phyloP scores from a whole-genome alignment of 1,140 invertebrate species.

The Sesamia nonagrioides region DNA sequence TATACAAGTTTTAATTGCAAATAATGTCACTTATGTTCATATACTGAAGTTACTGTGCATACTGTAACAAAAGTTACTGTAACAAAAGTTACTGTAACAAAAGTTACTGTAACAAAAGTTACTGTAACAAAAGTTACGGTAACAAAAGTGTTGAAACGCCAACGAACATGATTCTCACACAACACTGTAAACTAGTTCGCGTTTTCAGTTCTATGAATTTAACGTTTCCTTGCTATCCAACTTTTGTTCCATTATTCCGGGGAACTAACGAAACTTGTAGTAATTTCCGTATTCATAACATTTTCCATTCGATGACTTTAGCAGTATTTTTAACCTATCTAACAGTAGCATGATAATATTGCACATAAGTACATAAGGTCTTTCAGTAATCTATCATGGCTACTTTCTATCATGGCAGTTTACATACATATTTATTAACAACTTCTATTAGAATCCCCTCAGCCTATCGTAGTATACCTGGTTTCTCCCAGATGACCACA shows the following conservation, averaged over 20 bases:
- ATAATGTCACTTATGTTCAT: background rate
- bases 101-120: too few relatives aligned
- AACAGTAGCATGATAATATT: background rate
- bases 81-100: background rate
- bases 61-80: too few relatives aligned
- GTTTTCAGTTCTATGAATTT: background rate
- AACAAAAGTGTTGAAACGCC: background rate
- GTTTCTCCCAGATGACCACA: too few relatives aligned
- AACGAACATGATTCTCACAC: background rate
- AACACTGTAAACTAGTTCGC: background rate
- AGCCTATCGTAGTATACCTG: too few relatives aligned
- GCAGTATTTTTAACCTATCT: background rate
- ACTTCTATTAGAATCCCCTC: too few relatives aligned
- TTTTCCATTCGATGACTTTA: background rate
- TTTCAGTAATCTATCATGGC: too few relatives aligned
- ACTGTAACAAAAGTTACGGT: background rate
- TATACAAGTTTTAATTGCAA: background rate
- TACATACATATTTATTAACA: too few relatives aligned
- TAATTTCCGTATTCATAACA: constrained; percentile 12
- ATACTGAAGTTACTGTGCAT: background rate
- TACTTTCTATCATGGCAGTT: too few relatives aligned
- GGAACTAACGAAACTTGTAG: background rate
- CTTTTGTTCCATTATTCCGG: background rate
- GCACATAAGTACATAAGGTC: background rate
- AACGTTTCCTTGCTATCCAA: constrained; percentile 13